Conservation (phyloP, 2,113 vertebrate species). For the Coptodon bakossiorum region DNA sequence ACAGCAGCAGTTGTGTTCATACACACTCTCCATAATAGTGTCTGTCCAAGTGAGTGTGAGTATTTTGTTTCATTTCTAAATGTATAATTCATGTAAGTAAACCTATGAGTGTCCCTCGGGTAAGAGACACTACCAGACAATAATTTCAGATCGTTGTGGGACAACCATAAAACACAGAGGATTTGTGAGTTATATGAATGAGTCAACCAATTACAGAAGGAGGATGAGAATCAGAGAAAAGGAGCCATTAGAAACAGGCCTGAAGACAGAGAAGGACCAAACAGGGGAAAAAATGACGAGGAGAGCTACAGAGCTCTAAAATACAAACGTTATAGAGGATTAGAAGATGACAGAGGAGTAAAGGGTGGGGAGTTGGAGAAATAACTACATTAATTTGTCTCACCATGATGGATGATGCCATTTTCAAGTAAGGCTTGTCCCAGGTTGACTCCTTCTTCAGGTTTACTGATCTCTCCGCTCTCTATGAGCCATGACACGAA, state of each 20-base stretch:
- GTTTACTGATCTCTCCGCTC: slow-evolving; percentile 94
- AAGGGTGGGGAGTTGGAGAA: not conserved
- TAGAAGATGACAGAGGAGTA: not conserved
- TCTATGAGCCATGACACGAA: slow-evolving; percentile 96
- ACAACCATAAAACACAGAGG: not conserved
- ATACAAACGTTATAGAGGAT: not conserved
- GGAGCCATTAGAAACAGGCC: not conserved
- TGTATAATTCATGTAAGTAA: slow-evolving; percentile 22
- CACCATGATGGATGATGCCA: slow-evolving; percentile 97
- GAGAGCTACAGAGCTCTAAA: not conserved
- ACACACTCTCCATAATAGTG: slow-evolving; percentile 16
- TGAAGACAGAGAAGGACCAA: not conserved
- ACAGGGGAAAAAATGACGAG: not conserved
- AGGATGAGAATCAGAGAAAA: not conserved
- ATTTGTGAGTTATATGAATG: not conserved
- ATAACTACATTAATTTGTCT: slow-evolving; percentile 39
- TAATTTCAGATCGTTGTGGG: not conserved
- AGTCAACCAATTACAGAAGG: not conserved
- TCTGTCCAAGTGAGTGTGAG: not conserved
- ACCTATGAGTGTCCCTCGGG: not conserved
- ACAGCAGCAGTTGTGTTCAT: slow-evolving; percentile 2
- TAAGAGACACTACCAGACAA: not conserved
- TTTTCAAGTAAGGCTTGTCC: slow-evolving; percentile 96
- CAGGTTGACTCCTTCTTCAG: slow-evolving; percentile 94
- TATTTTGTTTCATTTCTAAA: not conserved